Evolutionary conservation across 2,797 vertebrate genomes (phyloP).

Genomic region (Tamandua tetradactyla): DNA sequence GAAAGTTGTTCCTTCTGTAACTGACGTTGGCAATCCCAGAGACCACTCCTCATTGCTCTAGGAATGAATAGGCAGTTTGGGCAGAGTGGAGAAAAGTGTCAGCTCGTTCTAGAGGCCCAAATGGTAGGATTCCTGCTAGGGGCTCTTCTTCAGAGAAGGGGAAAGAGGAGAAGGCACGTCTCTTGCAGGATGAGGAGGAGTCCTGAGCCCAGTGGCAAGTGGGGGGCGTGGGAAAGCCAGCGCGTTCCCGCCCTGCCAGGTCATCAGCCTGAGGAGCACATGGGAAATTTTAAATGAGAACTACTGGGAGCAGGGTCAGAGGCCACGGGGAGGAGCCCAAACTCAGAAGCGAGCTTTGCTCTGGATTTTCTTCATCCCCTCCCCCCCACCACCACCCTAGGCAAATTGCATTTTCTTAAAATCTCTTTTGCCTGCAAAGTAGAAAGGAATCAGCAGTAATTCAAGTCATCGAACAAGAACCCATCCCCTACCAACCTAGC

Average conservation of each 20-base stretch:
- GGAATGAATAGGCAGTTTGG: conserved; percentile 23
- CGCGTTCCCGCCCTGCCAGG: conserved; percentile 42
- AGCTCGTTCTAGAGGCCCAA: background rate
- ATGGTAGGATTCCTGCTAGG: background rate
- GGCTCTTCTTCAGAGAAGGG: background rate
- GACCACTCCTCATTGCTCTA: background rate
- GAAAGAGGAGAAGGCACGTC: background rate
- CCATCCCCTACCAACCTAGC: background rate
- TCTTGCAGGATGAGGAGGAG: background rate
- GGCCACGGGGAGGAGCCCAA: conserved; percentile 42
- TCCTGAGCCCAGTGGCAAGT: background rate
- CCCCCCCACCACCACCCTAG: no score
- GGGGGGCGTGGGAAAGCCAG: conserved; percentile 53
- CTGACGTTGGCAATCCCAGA: background rate
- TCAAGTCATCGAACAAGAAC: conserved; percentile 17
- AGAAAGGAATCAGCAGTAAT: background rate
- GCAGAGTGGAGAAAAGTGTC: background rate
- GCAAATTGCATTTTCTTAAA: conserved; percentile 47
- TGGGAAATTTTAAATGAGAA: conserved; percentile 61
- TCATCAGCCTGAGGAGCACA: background rate
- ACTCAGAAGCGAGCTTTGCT: conserved; percentile 45
- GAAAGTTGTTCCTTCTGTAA: conserved; percentile 9
- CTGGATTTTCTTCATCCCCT: conserved; percentile 49
- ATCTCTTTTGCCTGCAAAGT: background rate
- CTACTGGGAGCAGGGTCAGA: conserved; percentile 59